A percentile compares a stretch with the other conserved stretches of the same genome.
These are phyloP conservation scores for Girardia tigrina DNA, from an alignment of 2,888 invertebrate species.

Conservation along the genomic window DNA sequence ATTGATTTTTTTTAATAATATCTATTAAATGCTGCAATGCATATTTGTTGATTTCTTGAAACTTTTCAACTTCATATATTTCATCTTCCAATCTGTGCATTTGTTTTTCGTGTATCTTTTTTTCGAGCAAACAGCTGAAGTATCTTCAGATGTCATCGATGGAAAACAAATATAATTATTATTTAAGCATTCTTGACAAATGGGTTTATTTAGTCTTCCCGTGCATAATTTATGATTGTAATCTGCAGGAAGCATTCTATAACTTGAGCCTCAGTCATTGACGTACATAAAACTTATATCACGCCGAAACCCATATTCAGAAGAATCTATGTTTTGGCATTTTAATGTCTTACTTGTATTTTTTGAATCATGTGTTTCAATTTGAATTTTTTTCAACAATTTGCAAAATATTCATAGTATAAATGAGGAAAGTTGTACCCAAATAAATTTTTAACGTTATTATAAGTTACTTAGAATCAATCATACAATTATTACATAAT, in stretches of 20 bases:
- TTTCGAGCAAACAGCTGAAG: background rate
- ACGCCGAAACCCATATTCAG: background rate
- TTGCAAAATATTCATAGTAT: no score
- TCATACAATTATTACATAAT: no score
- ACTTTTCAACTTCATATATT: background rate
- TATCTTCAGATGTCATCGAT: background rate
- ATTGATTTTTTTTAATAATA: background rate
- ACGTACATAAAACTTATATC: background rate
- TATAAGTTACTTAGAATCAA: no score
- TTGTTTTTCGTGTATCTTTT: background rate
- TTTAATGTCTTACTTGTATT: no score
- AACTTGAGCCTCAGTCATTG: background rate
- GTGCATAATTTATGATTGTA: background rate
- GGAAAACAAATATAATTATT: background rate
- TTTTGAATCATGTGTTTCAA: no score
- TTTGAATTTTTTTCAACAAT: no score
- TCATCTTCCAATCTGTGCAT: background rate
- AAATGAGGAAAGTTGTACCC: no score
- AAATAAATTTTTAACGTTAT: no score
- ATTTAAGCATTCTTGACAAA: background rate
- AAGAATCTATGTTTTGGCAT: no score
- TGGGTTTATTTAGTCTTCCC: background rate
- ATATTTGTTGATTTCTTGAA: constrained; percentile 20
- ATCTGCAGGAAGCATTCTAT: background rate
- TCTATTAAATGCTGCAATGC: background rate